These are phyloP conservation scores for Agrotis puta DNA, from an alignment of 2,888 invertebrate genomes.

Conservation along the genomic window DNA sequence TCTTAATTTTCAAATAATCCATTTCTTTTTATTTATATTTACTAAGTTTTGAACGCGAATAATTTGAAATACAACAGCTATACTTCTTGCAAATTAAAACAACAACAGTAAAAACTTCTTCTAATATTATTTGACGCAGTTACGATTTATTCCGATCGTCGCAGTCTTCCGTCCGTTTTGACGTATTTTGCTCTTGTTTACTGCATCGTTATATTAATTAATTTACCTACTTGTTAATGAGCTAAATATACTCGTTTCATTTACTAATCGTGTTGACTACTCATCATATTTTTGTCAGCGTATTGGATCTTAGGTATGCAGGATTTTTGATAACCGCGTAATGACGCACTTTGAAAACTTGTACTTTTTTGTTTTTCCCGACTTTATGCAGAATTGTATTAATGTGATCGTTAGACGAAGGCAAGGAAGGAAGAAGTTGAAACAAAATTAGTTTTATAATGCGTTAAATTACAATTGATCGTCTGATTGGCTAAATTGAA, in stretches of 20 bases:
- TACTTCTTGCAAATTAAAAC: not conserved
- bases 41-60: not conserved
- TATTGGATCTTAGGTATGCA: not conserved
- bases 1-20: no score
- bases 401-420: not conserved
- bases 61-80: not conserved
- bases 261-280: not conserved
- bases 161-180: conserved; percentile 5
- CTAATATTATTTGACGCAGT: conserved; percentile 4
- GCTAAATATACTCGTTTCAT: conserved; percentile 19
- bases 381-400: not conserved
- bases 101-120: not conserved
- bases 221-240: conserved; percentile 21
- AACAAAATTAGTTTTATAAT: not conserved
- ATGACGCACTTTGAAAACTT: not conserved
- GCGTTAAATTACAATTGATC: not conserved
- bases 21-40: not conserved
- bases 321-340: not conserved
- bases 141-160: not conserved
- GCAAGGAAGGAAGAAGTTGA: not conserved
- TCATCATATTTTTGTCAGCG: not conserved
- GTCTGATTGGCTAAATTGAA: conserved; percentile 7
- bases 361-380: not conserved
- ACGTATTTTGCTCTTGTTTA: conserved; percentile 35
- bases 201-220: conserved; percentile 45